Evolutionary conservation across 2,888 invertebrate species (phyloP).

Genomic region (Caprella mutica): DNA sequence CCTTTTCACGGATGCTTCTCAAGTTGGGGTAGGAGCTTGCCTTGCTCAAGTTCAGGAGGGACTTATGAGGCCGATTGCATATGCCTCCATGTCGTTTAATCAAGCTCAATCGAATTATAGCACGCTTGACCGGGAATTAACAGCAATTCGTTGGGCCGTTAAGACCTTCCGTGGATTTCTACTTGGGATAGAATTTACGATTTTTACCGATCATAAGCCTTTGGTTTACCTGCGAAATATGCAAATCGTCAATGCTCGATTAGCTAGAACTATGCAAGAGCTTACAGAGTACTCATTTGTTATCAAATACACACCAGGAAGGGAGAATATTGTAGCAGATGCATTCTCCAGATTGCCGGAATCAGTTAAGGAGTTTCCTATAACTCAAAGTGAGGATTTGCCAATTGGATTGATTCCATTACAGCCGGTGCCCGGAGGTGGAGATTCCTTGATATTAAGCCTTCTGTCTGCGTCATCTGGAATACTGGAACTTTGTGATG

Average conservation of each 20-base stretch:
- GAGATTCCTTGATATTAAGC: no score
- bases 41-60: background rate
- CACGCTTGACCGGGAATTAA: background rate
- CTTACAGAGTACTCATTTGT: background rate
- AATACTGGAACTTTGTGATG: no score
- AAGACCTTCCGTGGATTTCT: background rate
- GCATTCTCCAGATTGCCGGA: background rate
- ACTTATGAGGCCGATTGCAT: background rate
- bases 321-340: background rate
- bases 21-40: background rate
- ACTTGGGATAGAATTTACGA: background rate
- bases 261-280: background rate
- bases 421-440: no score
- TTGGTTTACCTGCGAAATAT: background rate
- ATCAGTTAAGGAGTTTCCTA: no score
- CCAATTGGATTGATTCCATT: no score
- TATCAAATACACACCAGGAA: background rate
- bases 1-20: background rate
- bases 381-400: no score
- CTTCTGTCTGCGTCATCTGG: no score
- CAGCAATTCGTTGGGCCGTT: background rate
- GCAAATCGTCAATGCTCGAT: background rate
- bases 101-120: background rate
- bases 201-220: background rate
- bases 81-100: background rate